Percentiles rank a stretch among this genome's conserved stretches.
These are phyloP conservation scores for Helicoverpa zea DNA, from an alignment of 1,140 invertebrate genomes.

Conservation along the genomic window DNA sequence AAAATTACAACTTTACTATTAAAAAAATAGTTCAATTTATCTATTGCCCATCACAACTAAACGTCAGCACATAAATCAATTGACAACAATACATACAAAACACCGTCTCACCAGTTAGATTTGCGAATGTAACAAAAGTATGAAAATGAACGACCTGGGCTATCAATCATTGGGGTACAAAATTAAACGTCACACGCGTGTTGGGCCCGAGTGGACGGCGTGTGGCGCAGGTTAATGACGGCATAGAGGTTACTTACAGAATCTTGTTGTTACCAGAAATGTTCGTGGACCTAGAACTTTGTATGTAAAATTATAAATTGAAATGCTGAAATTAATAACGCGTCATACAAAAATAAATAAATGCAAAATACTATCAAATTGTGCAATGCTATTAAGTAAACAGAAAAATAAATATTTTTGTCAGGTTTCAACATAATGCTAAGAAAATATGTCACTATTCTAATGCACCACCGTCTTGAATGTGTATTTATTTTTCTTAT, in stretches of 20 bases:
- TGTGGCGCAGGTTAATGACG: slow-evolving; percentile 59
- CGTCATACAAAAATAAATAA: too few relatives aligned
- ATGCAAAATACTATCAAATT: too few relatives aligned
- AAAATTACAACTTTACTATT: too few relatives aligned
- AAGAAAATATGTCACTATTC: too few relatives aligned
- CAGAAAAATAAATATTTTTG: too few relatives aligned
- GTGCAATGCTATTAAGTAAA: too few relatives aligned
- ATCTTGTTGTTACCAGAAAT: slow-evolving; percentile 22
- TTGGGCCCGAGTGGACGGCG: slow-evolving; percentile 62
- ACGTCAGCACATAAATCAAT: slow-evolving; percentile 36
- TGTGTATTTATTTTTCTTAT: too few relatives aligned
- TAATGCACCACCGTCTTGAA: too few relatives aligned
- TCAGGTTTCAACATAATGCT: too few relatives aligned
- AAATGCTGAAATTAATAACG: background rate
- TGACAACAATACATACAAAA: slow-evolving; percentile 32
- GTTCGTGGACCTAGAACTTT: background rate
- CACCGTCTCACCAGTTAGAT: slow-evolving; percentile 28
- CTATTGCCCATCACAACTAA: background rate
- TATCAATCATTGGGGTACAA: slow-evolving; percentile 83
- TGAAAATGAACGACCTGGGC: slow-evolving; percentile 70
- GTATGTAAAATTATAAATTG: background rate
- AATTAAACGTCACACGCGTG: slow-evolving; percentile 82
- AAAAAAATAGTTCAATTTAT: too few relatives aligned
- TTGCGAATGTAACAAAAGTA: slow-evolving; percentile 63
- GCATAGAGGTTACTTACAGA: slow-evolving; percentile 50